Evolutionary conservation across 2,113 vertebrate species (phyloP), one percentile per base, ranked within the genome.

Genomic region (Carassius auratus): DNA sequence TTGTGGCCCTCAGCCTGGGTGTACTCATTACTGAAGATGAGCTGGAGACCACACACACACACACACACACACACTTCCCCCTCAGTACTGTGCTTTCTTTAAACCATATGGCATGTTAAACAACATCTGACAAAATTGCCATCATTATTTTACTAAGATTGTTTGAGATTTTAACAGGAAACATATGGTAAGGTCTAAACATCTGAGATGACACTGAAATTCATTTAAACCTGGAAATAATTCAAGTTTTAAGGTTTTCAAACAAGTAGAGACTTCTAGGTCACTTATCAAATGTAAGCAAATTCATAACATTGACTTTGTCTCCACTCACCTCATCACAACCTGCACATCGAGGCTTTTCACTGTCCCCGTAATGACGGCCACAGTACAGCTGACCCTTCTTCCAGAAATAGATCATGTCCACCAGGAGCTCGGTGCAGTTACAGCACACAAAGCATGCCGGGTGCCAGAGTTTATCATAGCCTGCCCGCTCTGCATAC

Each of bases 371-470:
- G 1, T 99, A 99, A 90, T 99, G 98, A n/a, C 98, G 96, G 81
- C 98, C 98, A 74, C 98, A 99, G 90, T 95, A 99, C 2, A 99
- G 94, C 86, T 96, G 96, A 21, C 94, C 97, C 55, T 96, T 98
- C 93, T 99, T 99, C 96, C 96, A 99, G 94, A 99, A 99, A 91
- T 99, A 99, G 92, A 99, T 99, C 97, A 99, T 97, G 92, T 99
- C 98, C 1, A 99, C 98, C 50, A 99, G 95, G 45, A 99, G 96
- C 55, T 99, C 98, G 0, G 15, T 23, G 78, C 98, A 99, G 89
- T 90, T 93, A 33, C 94, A 96, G 89, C 98, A 99, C 84, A 97
- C 91, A 0, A 99, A 99, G 88, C 98, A 99, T 9, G 95, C 95
- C 0, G 98, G 98, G 90, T 99, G 98, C 98, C 98, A 99, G 81